A percentile compares a stretch with the other conserved stretches of the same genome.
Conservation (phyloP, 30 jellyfish, hydroid and myxozoan genomes). For the Turritopsis rubra region DNA sequence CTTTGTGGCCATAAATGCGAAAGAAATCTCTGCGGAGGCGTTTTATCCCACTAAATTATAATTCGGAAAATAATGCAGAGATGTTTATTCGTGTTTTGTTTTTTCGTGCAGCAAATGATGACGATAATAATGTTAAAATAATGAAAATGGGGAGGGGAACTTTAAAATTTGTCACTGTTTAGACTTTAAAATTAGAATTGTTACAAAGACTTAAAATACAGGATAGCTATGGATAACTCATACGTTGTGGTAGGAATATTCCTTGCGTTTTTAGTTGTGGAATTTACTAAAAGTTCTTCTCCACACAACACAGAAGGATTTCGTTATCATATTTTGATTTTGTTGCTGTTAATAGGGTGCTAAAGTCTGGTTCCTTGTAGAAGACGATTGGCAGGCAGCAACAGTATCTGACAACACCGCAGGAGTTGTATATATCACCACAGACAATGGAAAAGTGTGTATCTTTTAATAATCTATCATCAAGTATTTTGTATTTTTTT, state of each 20-base stretch:
- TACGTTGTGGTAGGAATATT: background rate
- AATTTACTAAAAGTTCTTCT: background rate
- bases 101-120: background rate
- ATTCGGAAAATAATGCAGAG: background rate
- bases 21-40: background rate
- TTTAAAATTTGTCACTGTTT: background rate
- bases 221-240: background rate
- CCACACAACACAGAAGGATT: too few relatives aligned
- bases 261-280: background rate
- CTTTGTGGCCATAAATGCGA: background rate
- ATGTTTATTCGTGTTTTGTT: background rate
- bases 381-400: slow-evolving; percentile 89
- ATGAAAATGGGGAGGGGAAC: background rate
- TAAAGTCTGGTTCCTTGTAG: slow-evolving; percentile 79
- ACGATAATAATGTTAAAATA: background rate
- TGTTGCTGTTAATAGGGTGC: slow-evolving; percentile 48
- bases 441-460: slow-evolving; percentile 91
- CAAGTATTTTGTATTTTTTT: background rate
- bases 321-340: too few relatives aligned
- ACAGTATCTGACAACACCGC: slow-evolving; percentile 46
- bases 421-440: slow-evolving; percentile 47
- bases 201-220: background rate
- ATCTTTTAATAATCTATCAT: background rate
- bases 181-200: background rate
- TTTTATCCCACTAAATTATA: background rate